Base-by-base conservation (phyloP, 1,140 invertebrate species). In the Hyphantria cunea region DNA sequence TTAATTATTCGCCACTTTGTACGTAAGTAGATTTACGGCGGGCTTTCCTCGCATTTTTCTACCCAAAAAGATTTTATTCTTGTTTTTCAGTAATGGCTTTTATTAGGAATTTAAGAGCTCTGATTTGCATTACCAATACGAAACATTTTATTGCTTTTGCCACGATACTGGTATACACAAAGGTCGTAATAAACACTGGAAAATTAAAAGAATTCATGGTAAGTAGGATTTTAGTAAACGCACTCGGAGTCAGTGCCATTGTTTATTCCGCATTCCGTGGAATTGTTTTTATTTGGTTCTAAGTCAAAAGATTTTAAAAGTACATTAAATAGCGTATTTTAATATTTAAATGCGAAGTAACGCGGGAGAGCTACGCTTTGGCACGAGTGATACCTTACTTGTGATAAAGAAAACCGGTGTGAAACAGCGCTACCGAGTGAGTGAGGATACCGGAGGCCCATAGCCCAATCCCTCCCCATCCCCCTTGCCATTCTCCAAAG, bases 1-100 rank as follows among this genome's bases (percentile, higher is more conserved):
- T 89, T 90, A 90, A 90, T 90, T 90, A 90, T 90, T 90, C 87
- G 83, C 82, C 84, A 90, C 87, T 90, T 87, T 85, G 78, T 86
- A 88, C 80, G 83, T 90, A 90, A 90, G 86, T 88, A 84, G 87
- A 90, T 90, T 90, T 90, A 89, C 81, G 83, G 76, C 78, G 72
- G 64, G 79, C 78, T 84, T 82, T 86, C 75, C 77, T 76, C 76
- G 74, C 72, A 66, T 80, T 80, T 78, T 80, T 79, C 68, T 64
- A 70, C 64, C 68, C 37, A 61, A 70, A 44, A 67, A 55, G 58
- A 42, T 68, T 64, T 65, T 70, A 69, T 68, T 67, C 66, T 66
- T 48, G 61, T 70, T 74, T 76, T 74, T 72, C 68, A 70, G 64
- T 76, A 78, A 72, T 66, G 66, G 76, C 67, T 68, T 74, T 75